A percentile compares a stretch with the other conserved stretches of the same genome.
Evolutionary conservation across 2,797 vertebrate genomes (phyloP).

Genomic region (Dryobates pubescens): DNA sequence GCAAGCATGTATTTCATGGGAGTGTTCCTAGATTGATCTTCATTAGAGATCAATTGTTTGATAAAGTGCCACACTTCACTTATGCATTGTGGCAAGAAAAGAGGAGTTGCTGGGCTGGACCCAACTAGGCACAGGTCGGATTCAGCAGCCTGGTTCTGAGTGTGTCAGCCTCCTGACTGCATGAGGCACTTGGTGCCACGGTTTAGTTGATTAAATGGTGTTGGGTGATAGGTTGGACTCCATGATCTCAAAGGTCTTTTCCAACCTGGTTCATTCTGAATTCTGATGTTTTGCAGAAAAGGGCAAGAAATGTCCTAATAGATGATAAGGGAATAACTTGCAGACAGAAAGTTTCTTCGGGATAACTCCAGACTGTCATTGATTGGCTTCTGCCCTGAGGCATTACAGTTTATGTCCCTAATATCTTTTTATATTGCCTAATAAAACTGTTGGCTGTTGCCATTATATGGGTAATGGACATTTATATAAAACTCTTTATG

Average conservation of each 20-base stretch:
- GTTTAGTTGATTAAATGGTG: too few species aligned
- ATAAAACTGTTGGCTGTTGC: conserved; percentile 70
- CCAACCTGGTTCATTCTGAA: too few species aligned
- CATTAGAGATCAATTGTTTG: conserved; percentile 23
- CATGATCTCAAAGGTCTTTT: too few species aligned
- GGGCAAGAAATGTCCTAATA: background rate
- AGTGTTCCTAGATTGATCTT: background rate
- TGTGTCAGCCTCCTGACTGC: background rate
- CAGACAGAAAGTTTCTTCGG: conserved; percentile 45
- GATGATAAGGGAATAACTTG: conserved; percentile 3
- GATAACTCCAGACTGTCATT: conserved; percentile 14
- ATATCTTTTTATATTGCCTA: conserved; percentile 70
- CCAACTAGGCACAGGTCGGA: background rate
- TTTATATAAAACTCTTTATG: conserved; percentile 67
- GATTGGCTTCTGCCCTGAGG: conserved; percentile 62
- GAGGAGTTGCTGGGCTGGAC: background rate
- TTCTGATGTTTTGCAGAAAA: background rate
- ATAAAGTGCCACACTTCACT: background rate
- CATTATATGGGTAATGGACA: conserved; percentile 61
- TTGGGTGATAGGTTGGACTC: too few species aligned
- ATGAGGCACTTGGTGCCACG: too few species aligned
- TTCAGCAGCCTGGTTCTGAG: background rate
- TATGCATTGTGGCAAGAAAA: background rate
- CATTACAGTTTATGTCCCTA: conserved; percentile 66
- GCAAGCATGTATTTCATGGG: background rate